Base-by-base conservation (phyloP, 2,888 invertebrate species). In the Slavum lentiscoides region DNA sequence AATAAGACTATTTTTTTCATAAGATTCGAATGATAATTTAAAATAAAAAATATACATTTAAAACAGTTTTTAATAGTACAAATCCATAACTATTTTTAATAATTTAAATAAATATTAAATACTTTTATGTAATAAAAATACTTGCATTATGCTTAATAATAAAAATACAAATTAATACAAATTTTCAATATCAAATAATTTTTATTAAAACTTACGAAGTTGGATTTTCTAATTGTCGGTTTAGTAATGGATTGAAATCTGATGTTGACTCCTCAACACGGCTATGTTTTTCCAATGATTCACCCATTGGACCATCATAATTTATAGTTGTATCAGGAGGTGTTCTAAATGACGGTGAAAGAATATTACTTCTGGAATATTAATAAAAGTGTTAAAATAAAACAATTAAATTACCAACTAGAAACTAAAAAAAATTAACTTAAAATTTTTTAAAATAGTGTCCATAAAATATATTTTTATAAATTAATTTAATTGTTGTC, bases 171-270 rank as follows among this genome's bases (percentile, higher is more conserved):
- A n/a, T 39, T 6, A 39, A 30, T 30, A 30, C 4, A 30, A 30
- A 30, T 30, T 30, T 30, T 15, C 1, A 74, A 62, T 62, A 30
- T 30, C 30, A 19, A 49, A 53, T 53, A 15, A 74, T 30, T 30
- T 30, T 17, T 62, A 49, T 23, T n/a, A 37, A n/a, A 92, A 88
- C 2, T 86, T 93, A 95, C 83, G 93, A 93, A 6, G 94, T 93
- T 0, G 94, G 93, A 87, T 93, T 91, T 85, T 93, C 92, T 84
- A 93, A 86, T 81, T 90, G 89, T 84, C 93, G 88, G 85, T 93
- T 91, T 23, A 90, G 87, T 17, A 91, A 88, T 66, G 92, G 92
- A 86, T 92, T 88, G 83, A 88, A 88, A 83, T 85, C 85, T 55
- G 43, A 61, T 21, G 77, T 69, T 15, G 82, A 81, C 19, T 81